Conservation (phyloP, 2,113 vertebrate species). For the Polypterus senegalus region DNA sequence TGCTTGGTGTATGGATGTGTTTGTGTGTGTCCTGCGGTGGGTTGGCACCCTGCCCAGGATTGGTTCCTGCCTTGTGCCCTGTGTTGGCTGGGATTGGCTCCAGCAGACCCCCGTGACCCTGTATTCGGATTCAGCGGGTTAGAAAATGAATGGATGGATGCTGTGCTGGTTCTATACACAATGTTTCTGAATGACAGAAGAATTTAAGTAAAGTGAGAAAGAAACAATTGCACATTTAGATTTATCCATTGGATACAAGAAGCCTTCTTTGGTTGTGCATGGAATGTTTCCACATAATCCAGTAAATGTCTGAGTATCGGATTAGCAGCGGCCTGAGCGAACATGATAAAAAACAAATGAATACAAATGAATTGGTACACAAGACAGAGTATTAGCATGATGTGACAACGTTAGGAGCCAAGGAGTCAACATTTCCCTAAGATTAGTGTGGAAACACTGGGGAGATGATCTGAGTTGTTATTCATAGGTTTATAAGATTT, state of each 20-base stretch:
- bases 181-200: no score
- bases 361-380: constrained; percentile 30
- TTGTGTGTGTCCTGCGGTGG: no score
- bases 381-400: constrained; percentile 26
- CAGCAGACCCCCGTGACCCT: no score
- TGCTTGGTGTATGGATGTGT: no score
- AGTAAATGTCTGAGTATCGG: constrained; percentile 31
- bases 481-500: not conserved
- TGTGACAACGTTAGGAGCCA: constrained; percentile 27
- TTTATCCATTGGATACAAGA: constrained; percentile 16
- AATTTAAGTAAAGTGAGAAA: no score
- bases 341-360: constrained; percentile 38
- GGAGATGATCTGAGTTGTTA: not conserved
- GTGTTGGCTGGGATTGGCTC: no score
- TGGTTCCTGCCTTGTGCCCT: no score
- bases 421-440: constrained; percentile 29
- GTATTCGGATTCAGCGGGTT: no score
- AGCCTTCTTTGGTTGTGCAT: constrained; percentile 27
- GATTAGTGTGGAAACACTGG: constrained; percentile 29
- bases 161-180: no score
- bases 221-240: no score
- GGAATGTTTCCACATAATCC: constrained; percentile 24
- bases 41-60: no score
- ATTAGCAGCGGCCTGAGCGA: constrained; percentile 32
- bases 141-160: no score